These are phyloP conservation scores for Sebastes cheni DNA, from an alignment of 2,797 vertebrate genomes.

Conservation along the genomic window DNA sequence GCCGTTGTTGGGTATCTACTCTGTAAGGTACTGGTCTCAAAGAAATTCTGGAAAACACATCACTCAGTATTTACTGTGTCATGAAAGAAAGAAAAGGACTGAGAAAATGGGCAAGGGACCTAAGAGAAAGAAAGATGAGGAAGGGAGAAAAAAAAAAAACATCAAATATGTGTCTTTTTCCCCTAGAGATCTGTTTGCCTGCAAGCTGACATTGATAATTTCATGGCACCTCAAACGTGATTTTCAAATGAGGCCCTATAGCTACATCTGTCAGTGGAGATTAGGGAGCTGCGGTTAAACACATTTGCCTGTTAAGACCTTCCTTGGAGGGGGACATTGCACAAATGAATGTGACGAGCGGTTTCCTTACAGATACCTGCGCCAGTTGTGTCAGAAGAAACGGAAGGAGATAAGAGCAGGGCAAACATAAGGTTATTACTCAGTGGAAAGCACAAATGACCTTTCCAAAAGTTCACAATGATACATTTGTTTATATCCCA, in stretches of 20 bases:
- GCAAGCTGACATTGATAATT: slow-evolving; percentile 85
- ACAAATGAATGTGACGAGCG: slow-evolving; percentile 70
- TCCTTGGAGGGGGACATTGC: slow-evolving; percentile 63
- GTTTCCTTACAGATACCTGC: slow-evolving; percentile 63
- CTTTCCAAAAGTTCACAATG: slow-evolving; percentile 43
- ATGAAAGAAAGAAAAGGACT: slow-evolving; percentile 36
- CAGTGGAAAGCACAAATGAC: slow-evolving; percentile 38
- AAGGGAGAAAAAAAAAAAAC: slow-evolving; percentile 1
- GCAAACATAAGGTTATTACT: slow-evolving; percentile 34
- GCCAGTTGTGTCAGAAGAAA: slow-evolving; percentile 11
- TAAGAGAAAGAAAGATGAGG: slow-evolving; percentile 31
- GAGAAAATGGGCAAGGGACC: slow-evolving; percentile 30
- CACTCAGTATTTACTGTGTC: slow-evolving; percentile 62
- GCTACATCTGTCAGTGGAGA: slow-evolving; percentile 81
- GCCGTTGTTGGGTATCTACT: slow-evolving; percentile 5
- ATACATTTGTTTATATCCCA: slow-evolving; percentile 42
- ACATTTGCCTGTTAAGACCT: slow-evolving; percentile 68
- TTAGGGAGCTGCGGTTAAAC: slow-evolving; percentile 73
- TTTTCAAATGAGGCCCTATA: slow-evolving; percentile 80
- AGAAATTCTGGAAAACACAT: slow-evolving; percentile 44
- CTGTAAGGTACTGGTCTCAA: slow-evolving; percentile 1
- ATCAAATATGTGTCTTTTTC: slow-evolving; percentile 53
- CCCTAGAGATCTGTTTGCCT: slow-evolving; percentile 72
- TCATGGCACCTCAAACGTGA: slow-evolving; percentile 83
- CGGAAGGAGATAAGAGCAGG: slow-evolving; percentile 2